Evolutionary conservation across 2,797 vertebrate genomes (phyloP).

Genomic region (Oophaga sylvatica): DNA sequence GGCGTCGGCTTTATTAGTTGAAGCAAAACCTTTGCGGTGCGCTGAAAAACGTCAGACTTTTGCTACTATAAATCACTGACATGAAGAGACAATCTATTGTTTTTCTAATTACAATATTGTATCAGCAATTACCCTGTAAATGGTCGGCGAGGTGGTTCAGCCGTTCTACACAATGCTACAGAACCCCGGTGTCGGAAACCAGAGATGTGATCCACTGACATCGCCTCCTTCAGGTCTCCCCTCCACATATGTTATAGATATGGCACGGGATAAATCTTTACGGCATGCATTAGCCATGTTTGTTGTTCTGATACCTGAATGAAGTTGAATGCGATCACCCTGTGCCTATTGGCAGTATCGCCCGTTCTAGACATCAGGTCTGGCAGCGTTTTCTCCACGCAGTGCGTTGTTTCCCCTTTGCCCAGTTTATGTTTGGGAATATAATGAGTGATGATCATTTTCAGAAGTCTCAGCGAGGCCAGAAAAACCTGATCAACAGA

Average conservation of each 20-base stretch:
- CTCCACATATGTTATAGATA: background rate
- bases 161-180: background rate
- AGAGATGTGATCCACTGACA: too few species aligned
- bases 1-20: too few species aligned
- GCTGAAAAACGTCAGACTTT: too few species aligned
- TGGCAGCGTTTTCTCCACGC: slow-evolving; percentile 85
- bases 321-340: slow-evolving; percentile 74
- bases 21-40: too few species aligned
- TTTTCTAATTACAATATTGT: background rate
- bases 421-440: slow-evolving; percentile 84
- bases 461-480: slow-evolving; percentile 85
- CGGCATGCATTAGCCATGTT: background rate
- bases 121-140: background rate
- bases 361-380: slow-evolving; percentile 82
- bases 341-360: slow-evolving; percentile 80
- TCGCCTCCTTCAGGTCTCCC: background rate
- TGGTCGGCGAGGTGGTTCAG: too few species aligned
- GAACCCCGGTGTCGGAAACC: background rate
- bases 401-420: slow-evolving; percentile 79
- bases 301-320: slow-evolving; percentile 78
- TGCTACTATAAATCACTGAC: too few species aligned
- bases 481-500: slow-evolving; percentile 83
- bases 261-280: too few species aligned
- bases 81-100: too few species aligned
- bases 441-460: slow-evolving; percentile 85